These are phyloP conservation scores for Pogonocichla stellata DNA, from an alignment of 2,113 vertebrate species.

Conservation along the genomic window DNA sequence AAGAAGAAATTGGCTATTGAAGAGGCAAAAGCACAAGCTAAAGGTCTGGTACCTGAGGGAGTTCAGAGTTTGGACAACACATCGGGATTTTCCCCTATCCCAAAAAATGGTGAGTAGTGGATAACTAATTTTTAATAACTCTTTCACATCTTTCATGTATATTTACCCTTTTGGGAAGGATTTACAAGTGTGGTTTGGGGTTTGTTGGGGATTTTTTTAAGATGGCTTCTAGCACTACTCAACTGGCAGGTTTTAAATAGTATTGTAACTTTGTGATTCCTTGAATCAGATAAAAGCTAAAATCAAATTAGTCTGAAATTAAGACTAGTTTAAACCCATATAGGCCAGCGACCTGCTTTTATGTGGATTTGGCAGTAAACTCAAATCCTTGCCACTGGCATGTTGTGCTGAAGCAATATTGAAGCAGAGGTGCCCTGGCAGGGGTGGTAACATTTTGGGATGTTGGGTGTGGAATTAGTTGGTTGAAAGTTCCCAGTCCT, in stretches of 20 bases:
- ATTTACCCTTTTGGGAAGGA: neutral
- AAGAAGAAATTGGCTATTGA: conserved; percentile 76
- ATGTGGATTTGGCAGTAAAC: neutral
- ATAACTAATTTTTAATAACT: neutral
- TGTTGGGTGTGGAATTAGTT: neutral
- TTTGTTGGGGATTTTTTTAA: neutral
- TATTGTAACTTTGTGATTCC: neutral
- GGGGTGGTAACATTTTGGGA: neutral
- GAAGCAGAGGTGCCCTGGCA: neutral
- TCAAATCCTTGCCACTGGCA: neutral
- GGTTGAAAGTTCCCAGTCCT: neutral
- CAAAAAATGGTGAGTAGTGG: conserved; percentile 72
- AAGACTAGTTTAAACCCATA: neutral
- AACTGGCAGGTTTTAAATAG: neutral
- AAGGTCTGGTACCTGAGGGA: conserved; percentile 65
- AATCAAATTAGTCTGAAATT: neutral
- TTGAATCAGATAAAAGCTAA: neutral
- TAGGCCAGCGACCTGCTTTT: neutral
- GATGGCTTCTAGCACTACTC: neutral
- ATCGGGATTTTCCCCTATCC: conserved; percentile 78
- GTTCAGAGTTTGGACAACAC: conserved; percentile 63
- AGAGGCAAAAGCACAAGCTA: conserved; percentile 80
- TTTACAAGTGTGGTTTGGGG: neutral
- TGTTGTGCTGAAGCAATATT: neutral
- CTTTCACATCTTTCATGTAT: neutral